These are phyloP conservation scores for Pachydiplax longipennis DNA, from an alignment of 2,888 invertebrate genomes.

Conservation along the genomic window DNA sequence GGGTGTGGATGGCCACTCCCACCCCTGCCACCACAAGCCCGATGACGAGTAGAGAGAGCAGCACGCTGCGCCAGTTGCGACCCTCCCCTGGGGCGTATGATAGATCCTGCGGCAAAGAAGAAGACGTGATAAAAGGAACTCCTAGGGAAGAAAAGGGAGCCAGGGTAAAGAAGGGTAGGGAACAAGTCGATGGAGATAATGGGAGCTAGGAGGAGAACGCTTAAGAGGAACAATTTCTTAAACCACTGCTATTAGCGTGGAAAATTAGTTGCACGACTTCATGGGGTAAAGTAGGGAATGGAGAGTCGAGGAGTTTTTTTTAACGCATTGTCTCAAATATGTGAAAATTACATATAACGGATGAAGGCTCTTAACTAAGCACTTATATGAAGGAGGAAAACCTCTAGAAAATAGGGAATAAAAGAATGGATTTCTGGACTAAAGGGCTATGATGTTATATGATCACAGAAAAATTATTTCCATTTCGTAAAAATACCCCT, in stretches of 20 bases:
- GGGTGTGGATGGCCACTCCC: slow-evolving; percentile 85
- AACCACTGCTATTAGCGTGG: no score
- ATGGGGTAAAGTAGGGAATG: no score
- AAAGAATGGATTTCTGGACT: not conserved
- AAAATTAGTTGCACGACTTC: no score
- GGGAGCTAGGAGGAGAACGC: not conserved
- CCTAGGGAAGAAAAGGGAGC: not conserved
- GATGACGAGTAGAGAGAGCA: slow-evolving; percentile 86
- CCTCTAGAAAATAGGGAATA: not conserved
- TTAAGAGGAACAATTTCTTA: no score
- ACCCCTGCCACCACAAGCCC: slow-evolving; percentile 87
- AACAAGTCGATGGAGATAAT: not conserved
- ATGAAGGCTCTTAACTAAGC: no score
- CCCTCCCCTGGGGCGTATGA: slow-evolving; percentile 78
- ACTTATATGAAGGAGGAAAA: no score
- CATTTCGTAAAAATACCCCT: not conserved
- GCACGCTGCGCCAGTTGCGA: slow-evolving; percentile 88
- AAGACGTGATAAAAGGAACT: not conserved
- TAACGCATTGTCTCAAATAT: no score
- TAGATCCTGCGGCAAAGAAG: slow-evolving; percentile 69
- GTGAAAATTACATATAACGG: no score
- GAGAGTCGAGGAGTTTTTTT: no score
- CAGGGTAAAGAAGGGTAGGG: no score
- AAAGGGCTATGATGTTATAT: not conserved
- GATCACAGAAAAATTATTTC: no score